These are phyloP conservation scores for Scolopax mira DNA, from an alignment of 2,113 vertebrate genomes.

Conservation along the genomic window DNA sequence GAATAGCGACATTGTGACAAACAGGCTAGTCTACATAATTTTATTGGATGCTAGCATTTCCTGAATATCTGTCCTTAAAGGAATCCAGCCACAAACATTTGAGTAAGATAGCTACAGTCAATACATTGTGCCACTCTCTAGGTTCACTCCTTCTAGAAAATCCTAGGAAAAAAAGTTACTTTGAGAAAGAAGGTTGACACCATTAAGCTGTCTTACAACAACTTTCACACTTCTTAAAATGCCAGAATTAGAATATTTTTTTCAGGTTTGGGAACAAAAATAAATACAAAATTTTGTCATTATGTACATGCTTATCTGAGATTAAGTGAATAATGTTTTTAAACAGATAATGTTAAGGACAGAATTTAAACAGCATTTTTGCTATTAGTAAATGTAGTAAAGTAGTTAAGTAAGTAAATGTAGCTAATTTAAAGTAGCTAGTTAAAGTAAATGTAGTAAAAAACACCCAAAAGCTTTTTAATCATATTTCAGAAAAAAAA, in stretches of 20 bases:
- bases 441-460: background rate
- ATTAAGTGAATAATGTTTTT: background rate
- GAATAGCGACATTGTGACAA: background rate
- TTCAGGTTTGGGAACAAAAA: background rate
- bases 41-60: background rate
- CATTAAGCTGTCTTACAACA: background rate
- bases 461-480: accelerated
- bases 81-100: background rate
- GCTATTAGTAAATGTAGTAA: background rate
- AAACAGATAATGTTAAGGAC: background rate
- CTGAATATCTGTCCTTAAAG: background rate
- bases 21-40: background rate
- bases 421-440: too few species aligned
- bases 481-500: background rate
- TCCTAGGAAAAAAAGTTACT: background rate
- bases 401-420: too few species aligned
- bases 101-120: background rate
- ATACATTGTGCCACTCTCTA: background rate
- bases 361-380: background rate
- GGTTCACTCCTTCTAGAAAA: background rate
- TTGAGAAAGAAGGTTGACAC: background rate
- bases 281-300: background rate
- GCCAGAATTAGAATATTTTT: background rate
- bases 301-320: background rate
- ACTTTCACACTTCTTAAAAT: background rate